phyloP scores from a whole-genome alignment of 1,140 invertebrate genomes.

The Chlorops oryzae region DNA sequence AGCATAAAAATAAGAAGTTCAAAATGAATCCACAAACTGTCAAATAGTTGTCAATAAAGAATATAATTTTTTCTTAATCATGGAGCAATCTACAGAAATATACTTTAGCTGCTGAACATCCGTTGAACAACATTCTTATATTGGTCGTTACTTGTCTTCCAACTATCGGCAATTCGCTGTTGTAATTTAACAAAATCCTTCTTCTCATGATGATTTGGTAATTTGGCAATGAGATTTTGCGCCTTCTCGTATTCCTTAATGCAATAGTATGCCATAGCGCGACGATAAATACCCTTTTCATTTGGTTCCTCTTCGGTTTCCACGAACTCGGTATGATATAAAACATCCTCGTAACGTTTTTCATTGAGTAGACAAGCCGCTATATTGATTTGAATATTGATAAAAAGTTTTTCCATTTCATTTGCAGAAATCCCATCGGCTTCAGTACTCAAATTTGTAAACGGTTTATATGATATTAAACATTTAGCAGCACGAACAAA shows the following conservation, averaged over 20 bases:
- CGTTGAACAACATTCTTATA: slow-evolving; percentile 42
- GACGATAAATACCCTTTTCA: slow-evolving; percentile 42
- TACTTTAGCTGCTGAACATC: slow-evolving; percentile 30
- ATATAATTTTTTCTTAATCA: no score
- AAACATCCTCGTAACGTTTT: slow-evolving; percentile 41
- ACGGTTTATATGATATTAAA: slow-evolving; percentile 40
- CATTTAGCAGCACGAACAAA: slow-evolving; percentile 38
- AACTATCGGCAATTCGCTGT: slow-evolving; percentile 27
- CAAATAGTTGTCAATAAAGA: no score
- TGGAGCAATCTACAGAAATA: background rate
- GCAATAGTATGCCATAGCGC: slow-evolving; percentile 35
- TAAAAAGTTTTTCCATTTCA: slow-evolving; percentile 28
- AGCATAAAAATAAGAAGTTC: slow-evolving; percentile 34
- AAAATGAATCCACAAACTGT: slow-evolving; percentile 21
- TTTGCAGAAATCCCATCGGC: slow-evolving; percentile 25
- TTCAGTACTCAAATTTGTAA: slow-evolving; percentile 26
- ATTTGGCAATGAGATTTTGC: slow-evolving; percentile 26
- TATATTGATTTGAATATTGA: slow-evolving; percentile 40
- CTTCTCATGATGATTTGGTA: slow-evolving; percentile 35
- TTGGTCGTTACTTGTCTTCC: slow-evolving; percentile 34
- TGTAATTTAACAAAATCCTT: slow-evolving; percentile 36
- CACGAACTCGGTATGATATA: slow-evolving; percentile 41
- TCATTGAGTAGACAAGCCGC: slow-evolving; percentile 39
- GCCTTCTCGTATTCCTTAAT: slow-evolving; percentile 42
- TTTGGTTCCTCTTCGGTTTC: slow-evolving; percentile 26